Evolutionary conservation across 2,888 invertebrate genomes (phyloP), one percentile per base, ranked within the genome.

Genomic region (Aphodius sticticus): DNA sequence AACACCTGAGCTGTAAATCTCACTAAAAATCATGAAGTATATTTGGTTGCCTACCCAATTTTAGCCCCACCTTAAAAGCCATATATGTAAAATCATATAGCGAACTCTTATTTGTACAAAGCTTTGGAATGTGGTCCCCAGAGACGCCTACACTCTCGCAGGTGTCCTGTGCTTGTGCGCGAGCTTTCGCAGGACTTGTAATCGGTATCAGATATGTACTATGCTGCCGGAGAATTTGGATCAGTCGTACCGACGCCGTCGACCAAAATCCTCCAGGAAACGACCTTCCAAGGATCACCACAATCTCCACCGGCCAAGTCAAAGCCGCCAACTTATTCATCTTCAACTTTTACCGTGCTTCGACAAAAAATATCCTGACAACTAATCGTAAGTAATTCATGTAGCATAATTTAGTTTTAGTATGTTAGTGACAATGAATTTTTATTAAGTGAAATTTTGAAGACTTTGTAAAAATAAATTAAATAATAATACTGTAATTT

Each of bases 131-230:
- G 7, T 53, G 53, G 53, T 53, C 72, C 12, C 26, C 16, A 16
- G 6, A 74, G 72, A 77, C 77, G 70, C 53, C 74, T 36, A 74
- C 74, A 74, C 82, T 82, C 84, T 81, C 84, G 85, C 86, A 86
- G 87, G 87, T 86, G 86, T 85, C 85, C 86, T 87, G 85, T 88
- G 88, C 88, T 88, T 87, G 84, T 88, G 88, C 88, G 88, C 88
- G 87, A 86, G 85, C 85, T 84, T 84, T 84, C 85, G 85, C 86
- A 85, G 85, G 87, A 87, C 87, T 87, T 87, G 87, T 88, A 87
- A 87, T 86, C 86, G 85, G 85, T 86, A 87, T 87, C 87, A 87
- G 87, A 87, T 87, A 87, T 88, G 87, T 87, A 87, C 86, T 85
- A 86, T 87, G 87, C 85, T 85, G 86, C 84, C 86, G 86, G 83